Evolutionary conservation across 2,113 vertebrate species (phyloP).

Genomic region (Nothocercus nigrocapillus): DNA sequence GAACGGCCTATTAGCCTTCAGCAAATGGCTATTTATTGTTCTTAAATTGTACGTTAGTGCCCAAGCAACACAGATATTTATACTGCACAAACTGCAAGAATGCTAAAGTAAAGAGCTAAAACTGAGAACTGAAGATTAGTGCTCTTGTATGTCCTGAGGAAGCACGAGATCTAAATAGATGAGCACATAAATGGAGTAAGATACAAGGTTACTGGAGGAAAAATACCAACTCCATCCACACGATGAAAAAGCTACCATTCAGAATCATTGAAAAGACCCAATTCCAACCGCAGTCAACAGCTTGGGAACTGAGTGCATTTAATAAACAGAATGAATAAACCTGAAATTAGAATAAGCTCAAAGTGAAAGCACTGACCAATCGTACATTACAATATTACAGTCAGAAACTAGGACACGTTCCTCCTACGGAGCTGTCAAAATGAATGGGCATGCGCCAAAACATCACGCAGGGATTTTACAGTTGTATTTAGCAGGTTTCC

Average conservation of each 20-base stretch:
- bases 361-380: neutral
- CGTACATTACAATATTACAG: neutral
- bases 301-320: neutral
- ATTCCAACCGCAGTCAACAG: neutral
- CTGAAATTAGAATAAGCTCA: neutral
- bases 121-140: neutral
- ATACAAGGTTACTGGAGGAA: neutral
- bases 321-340: neutral
- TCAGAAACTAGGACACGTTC: neutral
- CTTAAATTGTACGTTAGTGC: slow-evolving; percentile 24
- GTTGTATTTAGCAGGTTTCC: neutral
- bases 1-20: slow-evolving; percentile 38
- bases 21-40: slow-evolving; percentile 47
- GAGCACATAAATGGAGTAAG: slow-evolving; percentile 15
- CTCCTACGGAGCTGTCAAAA: neutral
- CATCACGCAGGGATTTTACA: accelerated
- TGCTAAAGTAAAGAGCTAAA: neutral
- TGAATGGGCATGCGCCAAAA: neutral
- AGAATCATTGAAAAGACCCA: neutral
- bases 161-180: neutral
- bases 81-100: neutral
- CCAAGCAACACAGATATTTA: neutral
- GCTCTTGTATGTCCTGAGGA: neutral
- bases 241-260: neutral
- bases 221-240: neutral